These are phyloP conservation scores for Daubentonia madagascariensis DNA, from an alignment of 2,113 vertebrate species.

Conservation along the genomic window DNA sequence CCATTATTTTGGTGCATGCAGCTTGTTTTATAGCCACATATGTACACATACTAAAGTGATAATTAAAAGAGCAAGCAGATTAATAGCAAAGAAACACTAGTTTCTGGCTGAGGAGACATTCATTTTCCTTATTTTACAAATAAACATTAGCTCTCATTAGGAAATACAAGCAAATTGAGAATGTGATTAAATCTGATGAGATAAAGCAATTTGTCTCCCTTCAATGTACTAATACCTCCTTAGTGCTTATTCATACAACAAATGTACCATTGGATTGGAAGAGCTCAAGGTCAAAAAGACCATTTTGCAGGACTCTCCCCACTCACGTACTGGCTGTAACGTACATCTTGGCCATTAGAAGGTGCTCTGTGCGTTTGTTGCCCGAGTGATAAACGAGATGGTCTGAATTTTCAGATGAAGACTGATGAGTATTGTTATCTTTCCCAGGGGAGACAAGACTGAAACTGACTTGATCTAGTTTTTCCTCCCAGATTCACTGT, in stretches of 20 bases:
- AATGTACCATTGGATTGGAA: not conserved
- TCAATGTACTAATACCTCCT: not conserved
- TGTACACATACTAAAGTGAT: not conserved
- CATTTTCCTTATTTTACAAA: conserved; percentile 41
- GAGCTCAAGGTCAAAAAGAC: not conserved
- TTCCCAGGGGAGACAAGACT: not conserved
- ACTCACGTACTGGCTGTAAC: not conserved
- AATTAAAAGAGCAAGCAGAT: not conserved
- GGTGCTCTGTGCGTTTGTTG: fast-evolving
- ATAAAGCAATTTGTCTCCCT: conserved; percentile 5
- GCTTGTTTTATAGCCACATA: not conserved
- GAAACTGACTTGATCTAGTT: not conserved
- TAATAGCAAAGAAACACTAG: not conserved
- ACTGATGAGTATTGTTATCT: not conserved
- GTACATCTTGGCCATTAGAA: not conserved
- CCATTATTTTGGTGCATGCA: not conserved
- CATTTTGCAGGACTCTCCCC: not conserved
- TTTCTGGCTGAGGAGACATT: not conserved
- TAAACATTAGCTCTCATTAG: conserved; percentile 24
- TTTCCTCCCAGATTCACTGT: not conserved
- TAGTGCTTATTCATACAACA: not conserved
- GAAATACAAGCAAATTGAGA: not conserved
- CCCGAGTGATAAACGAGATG: not conserved
- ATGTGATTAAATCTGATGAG: conserved; percentile 39
- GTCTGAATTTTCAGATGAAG: not conserved